These are phyloP conservation scores for Acanthoscelides obtectus DNA, from an alignment of 2,888 invertebrate genomes.

Conservation along the genomic window DNA sequence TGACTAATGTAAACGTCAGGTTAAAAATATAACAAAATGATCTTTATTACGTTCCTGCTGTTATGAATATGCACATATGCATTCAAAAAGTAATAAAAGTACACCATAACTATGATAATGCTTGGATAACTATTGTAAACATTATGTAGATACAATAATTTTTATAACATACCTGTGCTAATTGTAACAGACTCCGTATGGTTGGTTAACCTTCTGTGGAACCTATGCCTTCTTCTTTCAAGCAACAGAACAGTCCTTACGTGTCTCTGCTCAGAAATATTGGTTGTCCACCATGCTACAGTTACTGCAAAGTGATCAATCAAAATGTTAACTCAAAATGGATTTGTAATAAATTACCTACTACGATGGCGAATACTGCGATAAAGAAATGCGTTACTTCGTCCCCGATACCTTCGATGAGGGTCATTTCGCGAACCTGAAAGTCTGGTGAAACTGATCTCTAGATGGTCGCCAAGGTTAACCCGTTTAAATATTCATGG, in stretches of 20 bases:
- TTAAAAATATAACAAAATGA: too few relatives aligned
- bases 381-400: conserved; percentile 74
- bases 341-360: conserved; percentile 41
- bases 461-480: too few relatives aligned
- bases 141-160: not conserved
- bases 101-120: too few relatives aligned
- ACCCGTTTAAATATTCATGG: not conserved
- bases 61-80: too few relatives aligned
- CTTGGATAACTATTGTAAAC: too few relatives aligned
- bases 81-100: too few relatives aligned
- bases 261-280: conserved; percentile 52
- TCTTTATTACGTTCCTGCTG: too few relatives aligned
- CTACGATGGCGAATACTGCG: conserved; percentile 51
- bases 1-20: too few relatives aligned
- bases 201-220: conserved; percentile 41
- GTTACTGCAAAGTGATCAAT: conserved; percentile 47
- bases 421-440: conserved; percentile 52
- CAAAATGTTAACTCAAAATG: too few relatives aligned
- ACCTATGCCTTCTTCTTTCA: conserved; percentile 49
- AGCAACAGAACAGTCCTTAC: conserved; percentile 67
- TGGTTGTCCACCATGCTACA: conserved; percentile 75
- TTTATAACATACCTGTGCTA: conserved; percentile 35
- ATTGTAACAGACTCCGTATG: conserved; percentile 42
- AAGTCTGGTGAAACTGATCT: too few relatives aligned
- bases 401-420: conserved; percentile 80